Evolutionary conservation across 1,140 invertebrate species (phyloP).

Genomic region (Caerostris darwini): DNA sequence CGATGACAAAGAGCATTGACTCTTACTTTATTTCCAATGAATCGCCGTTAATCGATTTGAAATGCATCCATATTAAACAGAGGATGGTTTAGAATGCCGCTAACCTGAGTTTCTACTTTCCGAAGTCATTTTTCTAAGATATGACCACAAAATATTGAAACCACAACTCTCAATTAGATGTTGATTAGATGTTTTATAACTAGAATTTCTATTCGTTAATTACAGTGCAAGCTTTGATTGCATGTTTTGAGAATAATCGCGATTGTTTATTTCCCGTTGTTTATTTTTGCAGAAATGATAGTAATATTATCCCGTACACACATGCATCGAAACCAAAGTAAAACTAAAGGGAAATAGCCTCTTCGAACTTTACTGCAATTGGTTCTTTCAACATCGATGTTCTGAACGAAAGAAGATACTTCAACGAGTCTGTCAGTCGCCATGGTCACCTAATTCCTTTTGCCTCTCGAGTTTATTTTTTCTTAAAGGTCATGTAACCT

Average conservation of each 20-base stretch:
- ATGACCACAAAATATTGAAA: not conserved
- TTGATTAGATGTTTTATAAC: not conserved
- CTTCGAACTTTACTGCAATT: not conserved
- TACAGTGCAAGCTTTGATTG: not conserved
- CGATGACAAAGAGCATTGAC: no score
- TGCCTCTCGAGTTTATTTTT: not conserved
- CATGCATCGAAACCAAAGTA: not conserved
- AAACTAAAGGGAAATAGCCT: not conserved
- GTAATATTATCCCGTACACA: not conserved
- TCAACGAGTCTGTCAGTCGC: not conserved
- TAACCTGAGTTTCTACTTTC: not conserved
- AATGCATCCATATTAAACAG: not conserved
- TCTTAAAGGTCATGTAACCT: conserved; percentile 3
- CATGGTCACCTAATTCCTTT: conserved; percentile 26
- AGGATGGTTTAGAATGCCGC: not conserved
- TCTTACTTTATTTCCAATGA: not conserved
- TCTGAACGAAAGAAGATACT: conserved; percentile 13
- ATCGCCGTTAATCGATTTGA: not conserved
- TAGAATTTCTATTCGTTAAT: not conserved
- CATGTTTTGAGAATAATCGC: not conserved
- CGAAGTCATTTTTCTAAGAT: not conserved
- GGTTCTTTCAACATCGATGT: not conserved
- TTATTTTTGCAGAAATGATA: not conserved
- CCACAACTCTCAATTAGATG: not conserved
- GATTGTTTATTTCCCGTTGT: not conserved